Conservation (phyloP, 2,113 vertebrate genomes). For the Colinus virginianus region DNA sequence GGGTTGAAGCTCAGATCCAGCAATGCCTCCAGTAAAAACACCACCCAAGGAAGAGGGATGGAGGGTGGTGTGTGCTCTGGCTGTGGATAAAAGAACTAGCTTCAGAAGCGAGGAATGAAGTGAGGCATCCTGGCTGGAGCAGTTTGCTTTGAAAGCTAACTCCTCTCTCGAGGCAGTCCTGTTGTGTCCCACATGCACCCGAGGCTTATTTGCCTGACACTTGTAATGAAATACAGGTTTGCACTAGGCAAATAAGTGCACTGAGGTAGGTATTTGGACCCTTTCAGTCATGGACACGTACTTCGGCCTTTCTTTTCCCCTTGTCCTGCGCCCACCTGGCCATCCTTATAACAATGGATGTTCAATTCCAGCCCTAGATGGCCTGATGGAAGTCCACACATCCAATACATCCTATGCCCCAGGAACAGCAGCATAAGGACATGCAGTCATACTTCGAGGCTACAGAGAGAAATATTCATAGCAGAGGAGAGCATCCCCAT, state of each 20-base stretch:
- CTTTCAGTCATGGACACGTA: neutral
- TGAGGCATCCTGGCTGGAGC: slow-evolving; percentile 38
- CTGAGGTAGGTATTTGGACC: neutral
- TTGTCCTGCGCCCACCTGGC: neutral
- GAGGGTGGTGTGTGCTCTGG: slow-evolving; percentile 63
- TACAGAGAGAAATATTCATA: neutral
- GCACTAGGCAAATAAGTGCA: neutral
- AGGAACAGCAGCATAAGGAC: neutral
- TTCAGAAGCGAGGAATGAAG: slow-evolving; percentile 57
- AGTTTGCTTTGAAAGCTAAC: slow-evolving; percentile 54
- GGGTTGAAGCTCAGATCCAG: slow-evolving; percentile 18
- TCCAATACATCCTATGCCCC: neutral
- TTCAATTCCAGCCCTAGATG: neutral
- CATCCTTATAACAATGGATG: neutral
- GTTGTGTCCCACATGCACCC: neutral
- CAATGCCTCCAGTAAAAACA: slow-evolving; percentile 61
- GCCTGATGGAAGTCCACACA: neutral
- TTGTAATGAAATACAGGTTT: neutral
- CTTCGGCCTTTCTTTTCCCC: neutral
- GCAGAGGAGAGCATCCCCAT: neutral
- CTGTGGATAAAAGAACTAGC: slow-evolving; percentile 63
- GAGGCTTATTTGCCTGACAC: neutral
- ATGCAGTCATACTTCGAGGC: neutral
- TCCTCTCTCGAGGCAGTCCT: slow-evolving; percentile 42
- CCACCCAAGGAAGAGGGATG: slow-evolving; percentile 47